These are phyloP conservation scores for Cygnus olor DNA, from an alignment of 2,797 vertebrate species.

Conservation along the genomic window DNA sequence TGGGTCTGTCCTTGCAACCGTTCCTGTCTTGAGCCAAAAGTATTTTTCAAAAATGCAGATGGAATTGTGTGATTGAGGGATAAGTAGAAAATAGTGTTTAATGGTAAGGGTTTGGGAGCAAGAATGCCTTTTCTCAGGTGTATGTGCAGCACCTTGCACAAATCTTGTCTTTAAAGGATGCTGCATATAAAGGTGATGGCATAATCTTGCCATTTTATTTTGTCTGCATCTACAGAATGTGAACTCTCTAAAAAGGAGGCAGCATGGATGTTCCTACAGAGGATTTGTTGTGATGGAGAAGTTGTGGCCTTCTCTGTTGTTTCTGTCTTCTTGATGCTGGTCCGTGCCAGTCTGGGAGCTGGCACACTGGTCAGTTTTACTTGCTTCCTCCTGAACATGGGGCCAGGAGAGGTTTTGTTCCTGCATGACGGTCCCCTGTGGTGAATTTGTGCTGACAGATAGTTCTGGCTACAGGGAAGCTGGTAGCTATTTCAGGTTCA, in stretches of 20 bases:
- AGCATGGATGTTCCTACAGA: not conserved
- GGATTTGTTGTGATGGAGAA: not conserved
- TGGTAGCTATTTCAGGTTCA: constrained; percentile 5
- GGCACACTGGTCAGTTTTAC: not conserved
- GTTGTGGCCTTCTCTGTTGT: not conserved
- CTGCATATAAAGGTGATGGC: not conserved
- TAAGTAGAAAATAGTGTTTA: not conserved
- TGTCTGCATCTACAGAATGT: not conserved
- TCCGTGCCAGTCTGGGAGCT: not conserved
- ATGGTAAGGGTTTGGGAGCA: not conserved
- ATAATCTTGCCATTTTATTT: not conserved
- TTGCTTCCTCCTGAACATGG: not conserved
- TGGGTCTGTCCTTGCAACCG: not conserved
- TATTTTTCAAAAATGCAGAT: not conserved
- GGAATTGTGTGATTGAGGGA: not conserved
- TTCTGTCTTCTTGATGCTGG: not conserved
- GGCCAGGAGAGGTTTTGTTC: not conserved
- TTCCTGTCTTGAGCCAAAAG: not conserved
- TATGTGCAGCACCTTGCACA: not conserved
- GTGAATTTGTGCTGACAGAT: not conserved
- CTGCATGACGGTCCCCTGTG: not conserved
- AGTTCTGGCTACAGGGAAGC: not conserved
- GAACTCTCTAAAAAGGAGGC: not conserved
- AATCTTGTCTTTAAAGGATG: not conserved
- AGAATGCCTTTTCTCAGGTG: not conserved